These are phyloP conservation scores for Phyllostomus discolor DNA, from an alignment of 2,113 vertebrate species.

Conservation along the genomic window DNA sequence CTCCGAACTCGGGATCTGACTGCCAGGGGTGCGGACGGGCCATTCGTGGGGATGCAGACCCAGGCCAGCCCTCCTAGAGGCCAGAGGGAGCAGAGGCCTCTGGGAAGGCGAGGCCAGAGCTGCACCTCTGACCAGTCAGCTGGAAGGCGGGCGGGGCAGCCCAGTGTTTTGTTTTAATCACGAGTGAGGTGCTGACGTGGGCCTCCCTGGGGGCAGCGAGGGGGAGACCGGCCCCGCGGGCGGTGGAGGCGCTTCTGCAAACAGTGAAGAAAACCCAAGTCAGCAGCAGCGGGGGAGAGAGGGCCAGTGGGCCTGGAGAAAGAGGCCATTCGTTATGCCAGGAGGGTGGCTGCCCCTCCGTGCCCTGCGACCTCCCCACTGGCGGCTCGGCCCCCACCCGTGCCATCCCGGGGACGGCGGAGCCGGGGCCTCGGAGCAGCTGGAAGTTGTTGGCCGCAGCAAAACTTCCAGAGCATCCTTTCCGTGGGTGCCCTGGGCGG, in stretches of 20 bases:
- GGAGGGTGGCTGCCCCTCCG: slow-evolving; percentile 67
- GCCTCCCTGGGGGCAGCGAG: slow-evolving; percentile 63
- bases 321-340: slow-evolving; percentile 73
- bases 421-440: neutral
- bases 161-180: slow-evolving; percentile 87
- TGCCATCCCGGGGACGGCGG: neutral
- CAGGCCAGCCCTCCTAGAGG: neutral
- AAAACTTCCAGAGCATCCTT: slow-evolving; percentile 69
- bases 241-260: slow-evolving; percentile 80
- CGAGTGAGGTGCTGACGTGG: slow-evolving; percentile 79
- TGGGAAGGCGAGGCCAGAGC: neutral
- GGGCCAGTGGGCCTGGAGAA: slow-evolving; percentile 65
- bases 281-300: slow-evolving; percentile 77
- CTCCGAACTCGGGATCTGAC: neutral
- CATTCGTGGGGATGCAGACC: neutral
- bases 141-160: slow-evolving; percentile 39
- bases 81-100: neutral
- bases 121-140: neutral
- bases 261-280: slow-evolving; percentile 82
- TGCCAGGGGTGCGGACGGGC: neutral
- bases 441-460: slow-evolving; percentile 44
- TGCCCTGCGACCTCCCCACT: slow-evolving; percentile 57
- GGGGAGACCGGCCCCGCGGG: slow-evolving; percentile 66
- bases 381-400: neutral
- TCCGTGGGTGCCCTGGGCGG: slow-evolving; percentile 71